Evolutionary conservation across 1,140 invertebrate species (phyloP).

Genomic region (Hormaphis cornu): DNA sequence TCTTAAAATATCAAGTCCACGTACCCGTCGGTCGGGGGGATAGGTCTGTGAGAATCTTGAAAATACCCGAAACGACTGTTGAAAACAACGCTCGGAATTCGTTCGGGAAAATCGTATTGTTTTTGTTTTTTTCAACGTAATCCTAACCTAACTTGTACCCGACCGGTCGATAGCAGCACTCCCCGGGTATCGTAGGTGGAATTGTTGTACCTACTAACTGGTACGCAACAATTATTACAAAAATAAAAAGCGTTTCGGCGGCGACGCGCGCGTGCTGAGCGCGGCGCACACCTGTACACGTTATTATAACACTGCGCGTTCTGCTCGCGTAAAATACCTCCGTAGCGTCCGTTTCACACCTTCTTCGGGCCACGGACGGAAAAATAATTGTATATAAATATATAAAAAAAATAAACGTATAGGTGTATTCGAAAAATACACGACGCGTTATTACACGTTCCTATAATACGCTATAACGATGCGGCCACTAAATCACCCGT

Average conservation of each 20-base stretch:
- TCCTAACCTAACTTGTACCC: too few relatives aligned
- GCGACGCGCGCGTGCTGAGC: not conserved
- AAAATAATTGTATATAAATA: not conserved
- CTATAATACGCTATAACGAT: not conserved
- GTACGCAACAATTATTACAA: not conserved
- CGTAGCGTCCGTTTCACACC: not conserved
- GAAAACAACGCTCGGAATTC: too few relatives aligned
- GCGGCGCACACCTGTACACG: not conserved
- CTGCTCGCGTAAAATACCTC: not conserved
- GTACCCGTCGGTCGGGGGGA: too few relatives aligned
- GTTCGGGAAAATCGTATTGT: too few relatives aligned
- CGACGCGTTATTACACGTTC: not conserved
- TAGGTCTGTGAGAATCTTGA: too few relatives aligned
- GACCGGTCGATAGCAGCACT: too few relatives aligned
- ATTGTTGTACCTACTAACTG: too few relatives aligned
- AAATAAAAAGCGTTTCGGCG: not conserved
- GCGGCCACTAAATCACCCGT: constrained; percentile 15
- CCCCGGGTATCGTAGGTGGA: too few relatives aligned
- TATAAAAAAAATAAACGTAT: not conserved
- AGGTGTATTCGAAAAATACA: not conserved
- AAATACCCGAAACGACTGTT: too few relatives aligned
- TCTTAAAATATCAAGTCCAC: too few relatives aligned
- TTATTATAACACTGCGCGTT: not conserved
- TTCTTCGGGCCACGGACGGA: not conserved
- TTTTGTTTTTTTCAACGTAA: too few relatives aligned